Evolutionary conservation across 2,797 vertebrate genomes (phyloP), one percentile per base, ranked within the genome.

Genomic region (Bovichtus variegatus): DNA sequence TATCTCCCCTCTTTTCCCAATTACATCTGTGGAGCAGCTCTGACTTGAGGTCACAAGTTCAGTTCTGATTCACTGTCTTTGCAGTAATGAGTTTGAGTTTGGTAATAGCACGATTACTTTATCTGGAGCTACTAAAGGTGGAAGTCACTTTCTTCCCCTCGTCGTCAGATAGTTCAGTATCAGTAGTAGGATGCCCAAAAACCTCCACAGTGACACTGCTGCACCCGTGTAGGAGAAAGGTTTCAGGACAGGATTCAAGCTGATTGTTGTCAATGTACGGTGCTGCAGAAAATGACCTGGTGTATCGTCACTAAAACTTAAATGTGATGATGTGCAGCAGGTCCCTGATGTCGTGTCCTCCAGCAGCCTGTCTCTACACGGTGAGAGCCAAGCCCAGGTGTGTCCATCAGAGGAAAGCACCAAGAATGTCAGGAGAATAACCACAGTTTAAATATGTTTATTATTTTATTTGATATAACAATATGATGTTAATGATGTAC

Each of bases 271-370:
- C n/a, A 5, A 10, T 67, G 6, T 46, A 16, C 31, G 34, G 15
- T 60, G 49, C 4, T 58, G 9, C 47, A 63, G 13, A 50, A 11
- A 62, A 46, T 1, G 1, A 25, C 2, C 8, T 40, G 6, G 18
- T 58, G 2, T 38, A 23, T 38, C 44, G 23, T 38, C 11, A 38
- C 34, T 69, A 31, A 70, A 53, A 64, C 55, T 9, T 41, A 10
- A 60, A 66, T 71, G 0, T 47, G 44, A 40, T 34, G 47, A 0
- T 77, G 16, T 82, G n/a, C 57, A 93, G 91, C 85, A 94, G 93
- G 88, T 87, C 46, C 92, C 91, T 71, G 91, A 93, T 76, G 83
- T 91, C 0, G 84, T 90, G 47, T 70, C 74, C 29, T 86, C 78
- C 43, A 87, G 81, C 59, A 87, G 25, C 68, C 41, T 21, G 10